phyloP scores from a whole-genome alignment of 2,113 vertebrate genomes.

The Propithecus coquereli region DNA sequence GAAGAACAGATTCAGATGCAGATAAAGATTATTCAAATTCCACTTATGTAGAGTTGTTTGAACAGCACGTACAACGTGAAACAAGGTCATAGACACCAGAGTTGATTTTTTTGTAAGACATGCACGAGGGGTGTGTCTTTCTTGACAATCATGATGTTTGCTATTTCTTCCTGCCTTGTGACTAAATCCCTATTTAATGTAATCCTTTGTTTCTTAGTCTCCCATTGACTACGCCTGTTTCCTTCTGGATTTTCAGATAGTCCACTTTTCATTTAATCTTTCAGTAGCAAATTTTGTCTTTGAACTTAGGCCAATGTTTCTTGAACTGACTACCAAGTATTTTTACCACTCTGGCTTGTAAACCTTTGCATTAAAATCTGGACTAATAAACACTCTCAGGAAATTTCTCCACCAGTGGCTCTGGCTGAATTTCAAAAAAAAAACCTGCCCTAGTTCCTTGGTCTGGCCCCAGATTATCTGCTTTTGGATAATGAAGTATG shows the following conservation, averaged over 20 bases:
- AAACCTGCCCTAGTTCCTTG: background rate
- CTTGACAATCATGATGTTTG: background rate
- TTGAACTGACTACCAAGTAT: background rate
- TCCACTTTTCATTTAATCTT: background rate
- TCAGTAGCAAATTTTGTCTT: background rate
- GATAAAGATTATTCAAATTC: background rate
- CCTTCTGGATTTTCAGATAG: background rate
- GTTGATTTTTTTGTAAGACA: background rate
- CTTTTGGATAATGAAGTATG: background rate
- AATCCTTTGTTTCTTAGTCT: background rate
- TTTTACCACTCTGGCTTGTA: background rate
- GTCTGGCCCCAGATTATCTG: background rate
- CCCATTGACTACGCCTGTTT: background rate
- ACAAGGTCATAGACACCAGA: background rate
- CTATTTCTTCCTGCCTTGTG: background rate
- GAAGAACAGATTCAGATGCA: background rate
- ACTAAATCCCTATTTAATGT: background rate
- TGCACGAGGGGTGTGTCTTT: background rate
- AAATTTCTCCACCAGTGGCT: background rate
- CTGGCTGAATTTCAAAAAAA: background rate
- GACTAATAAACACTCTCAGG: background rate
- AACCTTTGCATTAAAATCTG: background rate
- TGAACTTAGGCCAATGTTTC: background rate
- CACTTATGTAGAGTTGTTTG: background rate
- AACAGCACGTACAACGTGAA: background rate